A percentile compares a stretch with the other conserved stretches of the same genome.
These are phyloP conservation scores for Aplysia californica DNA, from an alignment of 1,140 invertebrate species.

Conservation along the genomic window DNA sequence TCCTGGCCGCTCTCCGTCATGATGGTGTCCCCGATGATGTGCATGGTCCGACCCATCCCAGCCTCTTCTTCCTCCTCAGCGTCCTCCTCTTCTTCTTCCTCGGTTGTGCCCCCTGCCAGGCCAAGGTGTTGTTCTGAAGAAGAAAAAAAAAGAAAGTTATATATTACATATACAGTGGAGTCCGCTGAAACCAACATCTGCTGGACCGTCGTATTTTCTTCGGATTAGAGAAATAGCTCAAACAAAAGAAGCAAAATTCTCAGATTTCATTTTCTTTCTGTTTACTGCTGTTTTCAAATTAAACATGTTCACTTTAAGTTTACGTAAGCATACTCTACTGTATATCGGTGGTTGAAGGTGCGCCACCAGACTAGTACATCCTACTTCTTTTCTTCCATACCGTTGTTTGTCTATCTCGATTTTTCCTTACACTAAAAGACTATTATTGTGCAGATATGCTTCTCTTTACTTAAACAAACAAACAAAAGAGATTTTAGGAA, in stretches of 20 bases:
- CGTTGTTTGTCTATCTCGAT: too few species aligned
- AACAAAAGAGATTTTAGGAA: too few species aligned
- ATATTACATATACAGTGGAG: too few species aligned
- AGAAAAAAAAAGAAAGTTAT: background rate
- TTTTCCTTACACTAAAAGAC: too few species aligned
- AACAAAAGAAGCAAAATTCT: background rate
- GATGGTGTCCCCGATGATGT: conserved; percentile 7
- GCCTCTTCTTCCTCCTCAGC: conserved; percentile 5
- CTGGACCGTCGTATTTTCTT: too few species aligned
- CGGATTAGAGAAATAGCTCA: background rate
- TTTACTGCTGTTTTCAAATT: too few species aligned
- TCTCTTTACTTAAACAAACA: too few species aligned
- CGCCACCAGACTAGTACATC: too few species aligned
- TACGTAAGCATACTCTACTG: background rate
- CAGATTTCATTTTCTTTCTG: too few species aligned
- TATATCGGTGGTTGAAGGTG: background rate
- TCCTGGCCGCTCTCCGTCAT: conserved; percentile 10
- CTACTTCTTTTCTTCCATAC: too few species aligned
- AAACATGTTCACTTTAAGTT: background rate
- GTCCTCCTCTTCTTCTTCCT: conserved; percentile 19
- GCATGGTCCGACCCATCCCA: conserved; percentile 6
- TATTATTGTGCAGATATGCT: too few species aligned
- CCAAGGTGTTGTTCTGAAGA: background rate
- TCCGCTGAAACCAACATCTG: too few species aligned
- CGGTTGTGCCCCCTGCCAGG: conserved; percentile 9